A percentile compares a stretch with the other conserved stretches of the same genome.
phyloP scores from a whole-genome alignment of 2,113 vertebrate species.

The Oenanthe oenanthe region DNA sequence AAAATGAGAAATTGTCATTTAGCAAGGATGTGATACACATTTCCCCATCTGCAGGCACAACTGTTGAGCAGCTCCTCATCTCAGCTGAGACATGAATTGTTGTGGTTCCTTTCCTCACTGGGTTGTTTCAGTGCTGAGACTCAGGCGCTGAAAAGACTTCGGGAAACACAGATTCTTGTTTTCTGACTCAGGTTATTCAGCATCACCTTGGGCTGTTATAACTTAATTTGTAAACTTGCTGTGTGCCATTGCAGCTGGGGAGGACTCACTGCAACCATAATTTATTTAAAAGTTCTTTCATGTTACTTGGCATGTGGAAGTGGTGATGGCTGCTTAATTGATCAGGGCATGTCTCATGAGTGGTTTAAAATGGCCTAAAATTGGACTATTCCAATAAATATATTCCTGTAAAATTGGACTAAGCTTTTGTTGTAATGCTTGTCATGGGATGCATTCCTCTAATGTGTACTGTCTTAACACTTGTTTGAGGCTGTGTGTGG shows the following conservation, averaged over 20 bases:
- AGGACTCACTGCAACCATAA: not conserved
- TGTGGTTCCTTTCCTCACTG: not conserved
- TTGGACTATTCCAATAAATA: not conserved
- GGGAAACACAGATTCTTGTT: not conserved
- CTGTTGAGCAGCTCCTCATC: not conserved
- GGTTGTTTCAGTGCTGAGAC: not conserved
- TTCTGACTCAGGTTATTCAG: not conserved
- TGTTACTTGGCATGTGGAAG: accelerated
- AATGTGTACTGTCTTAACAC: not conserved
- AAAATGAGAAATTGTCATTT: not conserved
- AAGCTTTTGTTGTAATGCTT: not conserved
- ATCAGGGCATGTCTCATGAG: not conserved
- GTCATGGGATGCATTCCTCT: not conserved
- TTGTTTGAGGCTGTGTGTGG: not conserved
- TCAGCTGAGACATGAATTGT: not conserved
- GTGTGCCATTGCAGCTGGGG: not conserved
- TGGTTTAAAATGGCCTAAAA: not conserved
- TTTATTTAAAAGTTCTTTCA: not conserved
- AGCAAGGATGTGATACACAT: not conserved
- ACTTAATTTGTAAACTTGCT: not conserved
- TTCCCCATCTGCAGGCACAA: not conserved
- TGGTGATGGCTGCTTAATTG: not conserved
- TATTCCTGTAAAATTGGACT: not conserved
- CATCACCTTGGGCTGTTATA: not conserved
- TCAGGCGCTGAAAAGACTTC: not conserved